phyloP scores from a whole-genome alignment of 30 jellyfish, hydroid and myxozoan species.

The Aurelia aurita region DNA sequence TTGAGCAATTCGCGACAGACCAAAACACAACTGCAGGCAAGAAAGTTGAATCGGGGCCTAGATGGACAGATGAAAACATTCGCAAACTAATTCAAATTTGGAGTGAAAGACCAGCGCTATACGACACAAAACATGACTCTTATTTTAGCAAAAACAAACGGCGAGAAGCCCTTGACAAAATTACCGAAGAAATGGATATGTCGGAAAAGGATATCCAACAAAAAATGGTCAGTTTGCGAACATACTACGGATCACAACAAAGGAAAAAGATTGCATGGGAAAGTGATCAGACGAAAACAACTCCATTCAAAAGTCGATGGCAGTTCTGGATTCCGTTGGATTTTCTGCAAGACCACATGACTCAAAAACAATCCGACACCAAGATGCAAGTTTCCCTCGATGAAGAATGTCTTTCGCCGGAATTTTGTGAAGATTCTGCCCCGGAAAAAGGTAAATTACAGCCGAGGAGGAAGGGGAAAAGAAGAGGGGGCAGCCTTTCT shows the following conservation, averaged over 20 bases:
- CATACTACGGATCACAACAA: conserved; percentile 85
- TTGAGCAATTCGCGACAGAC: no score
- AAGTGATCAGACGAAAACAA: conserved; percentile 23
- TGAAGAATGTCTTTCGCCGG: conserved; percentile 30
- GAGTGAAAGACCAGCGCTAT: conserved; percentile 76
- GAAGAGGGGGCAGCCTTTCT: no score
- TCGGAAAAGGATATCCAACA: conserved; percentile 65
- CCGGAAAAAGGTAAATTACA: conserved; percentile 16
- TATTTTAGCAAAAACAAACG: conserved; percentile 75
- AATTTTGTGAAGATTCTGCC: neutral
- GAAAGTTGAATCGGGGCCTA: neutral
- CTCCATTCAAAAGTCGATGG: conserved; percentile 78
- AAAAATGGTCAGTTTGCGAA: conserved; percentile 85
- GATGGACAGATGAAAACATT: conserved; percentile 80
- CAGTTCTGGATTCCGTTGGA: conserved; percentile 73
- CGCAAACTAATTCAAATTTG: conserved; percentile 65
- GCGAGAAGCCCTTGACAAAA: conserved; percentile 71
- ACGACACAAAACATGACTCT: conserved; percentile 68
- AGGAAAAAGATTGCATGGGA: conserved; percentile 76
- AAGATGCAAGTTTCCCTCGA: neutral
- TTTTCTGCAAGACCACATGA: conserved; percentile 68
- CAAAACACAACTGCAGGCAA: no score
- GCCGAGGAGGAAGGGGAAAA: no score
- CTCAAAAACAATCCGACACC: conserved; percentile 41
- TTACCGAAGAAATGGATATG: conserved; percentile 58